Conservation (phyloP, 2,113 vertebrate genomes). For the Drymodes brunneopygia region DNA sequence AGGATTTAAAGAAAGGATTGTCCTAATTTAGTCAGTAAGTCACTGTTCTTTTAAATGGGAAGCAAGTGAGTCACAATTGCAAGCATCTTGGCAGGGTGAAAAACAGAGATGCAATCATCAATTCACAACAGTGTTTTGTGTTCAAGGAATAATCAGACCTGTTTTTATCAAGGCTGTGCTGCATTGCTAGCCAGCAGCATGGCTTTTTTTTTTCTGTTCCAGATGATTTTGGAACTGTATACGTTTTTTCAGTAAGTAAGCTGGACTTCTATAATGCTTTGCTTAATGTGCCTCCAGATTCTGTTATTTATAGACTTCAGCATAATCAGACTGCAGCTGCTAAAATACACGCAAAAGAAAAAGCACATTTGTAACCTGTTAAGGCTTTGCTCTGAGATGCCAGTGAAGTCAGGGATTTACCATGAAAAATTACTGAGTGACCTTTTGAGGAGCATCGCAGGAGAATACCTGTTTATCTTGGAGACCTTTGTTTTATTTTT, state of each 20-base stretch:
- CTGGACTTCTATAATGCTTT: conserved; percentile 42
- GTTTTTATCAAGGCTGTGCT: neutral
- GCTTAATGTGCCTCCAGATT: conserved; percentile 57
- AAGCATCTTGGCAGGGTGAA: conserved; percentile 43
- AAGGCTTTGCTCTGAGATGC: neutral
- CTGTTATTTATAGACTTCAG: conserved; percentile 66
- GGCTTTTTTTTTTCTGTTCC: neutral
- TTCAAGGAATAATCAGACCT: conserved; percentile 47
- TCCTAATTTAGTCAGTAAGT: neutral
- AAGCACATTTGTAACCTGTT: conserved; percentile 15
- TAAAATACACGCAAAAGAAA: conserved; percentile 37
- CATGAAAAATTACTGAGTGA: neutral
- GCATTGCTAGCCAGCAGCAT: neutral
- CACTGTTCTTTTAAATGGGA: conserved; percentile 6
- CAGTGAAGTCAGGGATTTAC: neutral
- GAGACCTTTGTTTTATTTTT: conserved; percentile 7
- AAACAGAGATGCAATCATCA: conserved; percentile 32
- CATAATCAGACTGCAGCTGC: conserved; percentile 47
- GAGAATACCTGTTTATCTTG: conserved; percentile 18
- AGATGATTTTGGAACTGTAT: conserved; percentile 45
- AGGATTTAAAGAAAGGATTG: neutral
- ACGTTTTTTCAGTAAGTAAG: conserved; percentile 52
- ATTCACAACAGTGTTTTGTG: conserved; percentile 30
- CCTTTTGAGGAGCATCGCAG: conserved; percentile 30
- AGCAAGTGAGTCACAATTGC: conserved; percentile 25